Conservation (phyloP, 2,888 invertebrate species). For the Zaprionus obscuricornis region DNA sequence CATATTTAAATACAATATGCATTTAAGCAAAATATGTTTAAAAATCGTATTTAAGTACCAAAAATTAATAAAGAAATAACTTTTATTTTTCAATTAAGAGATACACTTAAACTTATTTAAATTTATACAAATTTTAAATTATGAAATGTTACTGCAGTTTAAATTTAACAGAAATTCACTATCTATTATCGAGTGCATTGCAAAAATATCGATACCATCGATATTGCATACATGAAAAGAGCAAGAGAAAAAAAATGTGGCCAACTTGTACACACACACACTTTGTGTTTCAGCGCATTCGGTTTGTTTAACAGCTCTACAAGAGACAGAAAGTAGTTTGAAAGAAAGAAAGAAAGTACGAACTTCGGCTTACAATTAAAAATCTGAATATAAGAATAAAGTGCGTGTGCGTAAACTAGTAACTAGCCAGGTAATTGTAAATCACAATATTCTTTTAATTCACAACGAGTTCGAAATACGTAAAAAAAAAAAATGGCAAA, state of each 20-base stretch:
- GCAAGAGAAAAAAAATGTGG: slow-evolving; percentile 46
- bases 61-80: too few species aligned
- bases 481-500: slow-evolving; percentile 51
- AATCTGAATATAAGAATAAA: slow-evolving; percentile 58
- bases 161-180: neutral
- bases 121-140: neutral
- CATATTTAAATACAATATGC: too few species aligned
- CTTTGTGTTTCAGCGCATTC: slow-evolving; percentile 48
- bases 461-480: slow-evolving; percentile 33
- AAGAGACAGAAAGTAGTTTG: slow-evolving; percentile 53
- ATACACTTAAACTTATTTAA: too few species aligned
- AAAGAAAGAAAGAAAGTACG: slow-evolving; percentile 48
- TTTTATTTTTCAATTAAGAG: too few species aligned
- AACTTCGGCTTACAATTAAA: slow-evolving; percentile 48
- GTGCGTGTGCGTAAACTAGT: slow-evolving; percentile 59
- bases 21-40: too few species aligned
- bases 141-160: neutral
- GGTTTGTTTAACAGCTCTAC: slow-evolving; percentile 53
- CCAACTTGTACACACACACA: slow-evolving; percentile 42
- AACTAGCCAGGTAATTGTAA: slow-evolving; percentile 66
- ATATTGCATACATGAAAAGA: slow-evolving; percentile 10
- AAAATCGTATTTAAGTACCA: too few species aligned
- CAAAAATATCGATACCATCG: slow-evolving; percentile 33
- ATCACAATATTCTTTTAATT: slow-evolving; percentile 47
- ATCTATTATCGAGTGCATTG: neutral